phyloP scores from a whole-genome alignment of 2,113 vertebrate species.

The Xenopus laevis region DNA sequence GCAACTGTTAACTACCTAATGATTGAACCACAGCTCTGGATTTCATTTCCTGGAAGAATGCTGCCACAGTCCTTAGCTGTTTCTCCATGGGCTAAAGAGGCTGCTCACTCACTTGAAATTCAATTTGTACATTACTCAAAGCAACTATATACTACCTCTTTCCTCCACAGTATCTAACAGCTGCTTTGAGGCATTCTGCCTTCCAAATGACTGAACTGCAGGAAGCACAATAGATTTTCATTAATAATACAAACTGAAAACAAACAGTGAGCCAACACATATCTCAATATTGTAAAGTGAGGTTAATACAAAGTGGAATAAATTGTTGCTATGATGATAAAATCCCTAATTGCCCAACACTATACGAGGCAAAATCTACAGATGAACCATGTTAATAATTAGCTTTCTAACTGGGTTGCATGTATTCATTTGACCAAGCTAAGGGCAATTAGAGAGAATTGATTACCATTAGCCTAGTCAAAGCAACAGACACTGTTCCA shows the following conservation, averaged over 20 bases:
- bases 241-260: conserved; percentile 68
- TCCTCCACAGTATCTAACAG: conserved; percentile 60
- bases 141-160: conserved; percentile 56
- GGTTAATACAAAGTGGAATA: too few relatives aligned
- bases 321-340: too few relatives aligned
- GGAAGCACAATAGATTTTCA: conserved; percentile 65
- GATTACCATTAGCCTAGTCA: too few relatives aligned
- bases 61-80: conserved; percentile 57
- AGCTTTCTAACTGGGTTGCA: too few relatives aligned
- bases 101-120: conserved; percentile 72
- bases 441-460: too few relatives aligned
- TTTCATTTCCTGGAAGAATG: conserved; percentile 65
- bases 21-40: conserved; percentile 56
- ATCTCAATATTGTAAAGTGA: conserved; percentile 49
- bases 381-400: too few relatives aligned
- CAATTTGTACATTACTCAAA: conserved; percentile 64
- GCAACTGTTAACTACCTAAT: conserved; percentile 56
- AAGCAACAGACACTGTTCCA: too few relatives aligned
- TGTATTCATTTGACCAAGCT: too few relatives aligned
- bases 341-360: too few relatives aligned
- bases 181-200: conserved; percentile 61
- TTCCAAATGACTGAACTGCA: conserved; percentile 66
- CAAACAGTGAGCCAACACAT: conserved; percentile 53
- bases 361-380: too few relatives aligned
- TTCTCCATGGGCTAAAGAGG: conserved; percentile 68